phyloP scores from a whole-genome alignment of 2,797 vertebrate species.

The Tarsius wallacei region DNA sequence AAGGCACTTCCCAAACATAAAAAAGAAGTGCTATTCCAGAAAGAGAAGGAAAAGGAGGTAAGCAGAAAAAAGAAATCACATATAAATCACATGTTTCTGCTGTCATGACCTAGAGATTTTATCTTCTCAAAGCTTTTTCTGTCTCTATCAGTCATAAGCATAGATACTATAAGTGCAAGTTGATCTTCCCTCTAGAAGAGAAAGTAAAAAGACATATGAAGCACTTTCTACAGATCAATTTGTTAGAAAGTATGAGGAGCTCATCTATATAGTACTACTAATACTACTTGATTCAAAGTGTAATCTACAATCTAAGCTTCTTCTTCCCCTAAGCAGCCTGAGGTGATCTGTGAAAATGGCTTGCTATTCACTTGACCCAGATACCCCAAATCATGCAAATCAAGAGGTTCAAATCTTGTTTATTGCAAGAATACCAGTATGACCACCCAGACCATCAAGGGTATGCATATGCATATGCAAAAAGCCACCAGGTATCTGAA shows the following conservation, averaged over 20 bases:
- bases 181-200: neutral
- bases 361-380: no score
- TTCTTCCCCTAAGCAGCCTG: no score
- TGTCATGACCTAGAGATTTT: neutral
- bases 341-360: no score
- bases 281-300: no score
- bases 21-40: neutral
- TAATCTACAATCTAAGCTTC: no score
- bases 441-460: no score
- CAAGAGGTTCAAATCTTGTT: no score
- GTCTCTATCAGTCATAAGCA: neutral
- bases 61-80: neutral
- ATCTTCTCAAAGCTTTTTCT: conserved; percentile 2
- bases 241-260: neutral
- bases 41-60: neutral
- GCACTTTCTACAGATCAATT: neutral
- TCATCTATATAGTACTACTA: neutral
- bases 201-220: neutral
- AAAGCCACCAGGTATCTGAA: no score
- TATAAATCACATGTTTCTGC: neutral
- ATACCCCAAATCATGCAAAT: no score
- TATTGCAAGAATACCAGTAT: no score
- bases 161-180: neutral
- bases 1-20: neutral
- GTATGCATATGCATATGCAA: no score